Evolutionary conservation across 2,888 invertebrate species (phyloP).

Genomic region (Oxystoma pomonae): DNA sequence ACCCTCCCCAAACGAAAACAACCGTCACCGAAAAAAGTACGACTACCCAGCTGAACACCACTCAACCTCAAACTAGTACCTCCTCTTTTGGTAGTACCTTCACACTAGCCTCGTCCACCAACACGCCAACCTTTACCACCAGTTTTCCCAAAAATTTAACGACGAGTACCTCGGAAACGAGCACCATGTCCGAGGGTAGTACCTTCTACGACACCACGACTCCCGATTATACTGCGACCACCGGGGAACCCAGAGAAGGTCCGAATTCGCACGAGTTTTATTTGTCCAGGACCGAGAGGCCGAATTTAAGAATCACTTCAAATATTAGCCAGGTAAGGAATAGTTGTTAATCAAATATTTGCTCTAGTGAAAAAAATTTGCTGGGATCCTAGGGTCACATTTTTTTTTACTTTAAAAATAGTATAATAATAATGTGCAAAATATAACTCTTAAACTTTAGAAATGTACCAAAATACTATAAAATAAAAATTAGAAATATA

Average conservation of each 20-base stretch:
- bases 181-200: conserved; percentile 34
- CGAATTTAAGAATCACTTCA: conserved; percentile 44
- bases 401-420: conserved; percentile 1
- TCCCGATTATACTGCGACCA: conserved; percentile 51
- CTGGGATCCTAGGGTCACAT: too few relatives aligned
- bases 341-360: too few relatives aligned
- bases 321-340: conserved; percentile 47
- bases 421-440: not conserved
- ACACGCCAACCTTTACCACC: conserved; percentile 18
- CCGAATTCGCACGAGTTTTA: conserved; percentile 50
- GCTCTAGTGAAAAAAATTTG: too few relatives aligned
- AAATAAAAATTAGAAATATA: too few relatives aligned
- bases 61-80: conserved; percentile 16
- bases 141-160: conserved; percentile 31
- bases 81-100: conserved; percentile 9
- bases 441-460: too few relatives aligned
- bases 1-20: not conserved
- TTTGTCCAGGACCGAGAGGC: conserved; percentile 43
- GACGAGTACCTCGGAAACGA: conserved; percentile 34
- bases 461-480: too few relatives aligned
- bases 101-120: conserved; percentile 5
- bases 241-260: conserved; percentile 51
- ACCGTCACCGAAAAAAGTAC: not conserved
- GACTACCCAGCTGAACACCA: conserved; percentile 4
- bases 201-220: conserved; percentile 55